A percentile compares a stretch with the other conserved stretches of the same genome.
These are phyloP conservation scores for Temnopleurus reevesii DNA, from an alignment of 53 echinoderm and acorn worm species.

Conservation along the genomic window DNA sequence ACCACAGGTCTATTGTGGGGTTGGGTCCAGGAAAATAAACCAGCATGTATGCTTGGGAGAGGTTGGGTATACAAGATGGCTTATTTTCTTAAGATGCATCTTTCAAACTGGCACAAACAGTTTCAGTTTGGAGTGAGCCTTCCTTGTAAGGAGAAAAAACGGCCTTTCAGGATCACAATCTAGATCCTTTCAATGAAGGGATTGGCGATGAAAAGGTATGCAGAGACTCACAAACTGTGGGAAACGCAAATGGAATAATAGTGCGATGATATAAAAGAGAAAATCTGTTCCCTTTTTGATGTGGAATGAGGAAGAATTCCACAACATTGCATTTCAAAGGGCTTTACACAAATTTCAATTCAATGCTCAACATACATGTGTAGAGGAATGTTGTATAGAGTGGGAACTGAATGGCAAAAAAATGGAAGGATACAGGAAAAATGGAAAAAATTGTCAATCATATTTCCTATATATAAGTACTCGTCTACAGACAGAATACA, in stretches of 20 bases:
- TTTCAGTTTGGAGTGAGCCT: neutral
- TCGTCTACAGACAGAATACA: no score
- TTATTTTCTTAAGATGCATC: conserved; percentile 28
- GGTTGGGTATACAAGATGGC: conserved; percentile 16
- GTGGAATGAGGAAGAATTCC: neutral
- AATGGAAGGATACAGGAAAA: no score
- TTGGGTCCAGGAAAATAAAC: conserved; percentile 14
- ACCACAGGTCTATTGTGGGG: neutral
- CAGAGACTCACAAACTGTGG: neutral
- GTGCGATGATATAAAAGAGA: neutral
- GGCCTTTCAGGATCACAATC: conserved; percentile 1
- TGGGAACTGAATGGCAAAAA: no score
- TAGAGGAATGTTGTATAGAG: no score
- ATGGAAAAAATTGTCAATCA: no score
- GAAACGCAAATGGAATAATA: neutral
- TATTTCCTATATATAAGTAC: no score
- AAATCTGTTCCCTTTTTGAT: neutral
- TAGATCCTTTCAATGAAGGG: neutral
- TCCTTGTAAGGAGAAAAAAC: neutral
- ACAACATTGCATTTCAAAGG: no score
- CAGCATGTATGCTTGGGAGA: neutral
- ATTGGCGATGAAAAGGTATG: neutral
- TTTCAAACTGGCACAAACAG: conserved; percentile 19
- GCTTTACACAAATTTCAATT: no score
- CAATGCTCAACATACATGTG: no score